phyloP scores from a whole-genome alignment of 2,797 vertebrate species.

The Champsocephalus gunnari region DNA sequence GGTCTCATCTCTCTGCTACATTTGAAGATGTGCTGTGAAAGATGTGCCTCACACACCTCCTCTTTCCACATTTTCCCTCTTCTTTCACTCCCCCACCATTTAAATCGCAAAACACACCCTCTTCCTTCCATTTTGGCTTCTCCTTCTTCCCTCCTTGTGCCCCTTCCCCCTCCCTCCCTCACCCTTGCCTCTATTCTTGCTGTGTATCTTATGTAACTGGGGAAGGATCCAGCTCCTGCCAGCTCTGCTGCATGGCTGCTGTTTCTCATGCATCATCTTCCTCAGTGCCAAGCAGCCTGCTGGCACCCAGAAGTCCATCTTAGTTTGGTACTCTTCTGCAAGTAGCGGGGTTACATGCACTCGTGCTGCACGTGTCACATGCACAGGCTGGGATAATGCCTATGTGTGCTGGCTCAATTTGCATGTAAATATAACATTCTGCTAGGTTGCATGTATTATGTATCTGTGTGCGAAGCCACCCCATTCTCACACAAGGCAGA shows the following conservation, averaged over 20 bases:
- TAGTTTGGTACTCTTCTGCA: conserved; percentile 38
- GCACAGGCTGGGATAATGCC: conserved; percentile 20
- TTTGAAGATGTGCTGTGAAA: conserved; percentile 61
- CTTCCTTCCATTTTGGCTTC: conserved; percentile 70
- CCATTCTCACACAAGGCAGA: conserved; percentile 45
- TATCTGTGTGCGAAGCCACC: conserved; percentile 29
- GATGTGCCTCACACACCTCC: conserved; percentile 34
- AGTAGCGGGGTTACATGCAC: conserved; percentile 20
- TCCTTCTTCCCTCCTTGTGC: conserved; percentile 45
- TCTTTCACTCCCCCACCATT: conserved; percentile 24
- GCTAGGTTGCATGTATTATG: conserved; percentile 46
- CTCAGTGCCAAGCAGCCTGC: conserved; percentile 55
- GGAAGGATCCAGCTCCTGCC: conserved; percentile 73
- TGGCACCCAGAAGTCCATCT: conserved; percentile 50
- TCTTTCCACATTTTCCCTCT: conserved; percentile 29
- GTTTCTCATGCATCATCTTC: conserved; percentile 66
- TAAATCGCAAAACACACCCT: conserved; percentile 48
- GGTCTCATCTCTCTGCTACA: conserved; percentile 50
- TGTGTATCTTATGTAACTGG: conserved; percentile 81
- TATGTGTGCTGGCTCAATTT: conserved; percentile 32
- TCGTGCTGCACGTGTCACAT: conserved; percentile 26
- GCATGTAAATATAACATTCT: conserved; percentile 52
- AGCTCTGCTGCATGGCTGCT: conserved; percentile 77
- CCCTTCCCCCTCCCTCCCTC: conserved; percentile 32
- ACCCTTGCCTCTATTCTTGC: conserved; percentile 64